phyloP scores from a whole-genome alignment of 2,888 invertebrate species.

The Agrotis ipsilon region DNA sequence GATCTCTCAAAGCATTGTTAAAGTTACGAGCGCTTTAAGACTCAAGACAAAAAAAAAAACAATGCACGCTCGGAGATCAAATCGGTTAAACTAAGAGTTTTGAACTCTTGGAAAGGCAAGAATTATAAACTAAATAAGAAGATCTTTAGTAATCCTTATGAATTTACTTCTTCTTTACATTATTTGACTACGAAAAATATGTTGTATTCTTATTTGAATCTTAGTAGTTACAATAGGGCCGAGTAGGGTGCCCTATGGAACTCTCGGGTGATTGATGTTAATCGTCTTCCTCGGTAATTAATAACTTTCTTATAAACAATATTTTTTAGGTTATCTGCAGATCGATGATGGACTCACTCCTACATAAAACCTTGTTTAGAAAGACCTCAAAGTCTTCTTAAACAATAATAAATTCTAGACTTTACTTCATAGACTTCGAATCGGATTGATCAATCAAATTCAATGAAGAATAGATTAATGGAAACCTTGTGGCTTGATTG shows the following conservation, averaged over 20 bases:
- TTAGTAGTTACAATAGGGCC: neutral
- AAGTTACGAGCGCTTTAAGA: conserved; percentile 30
- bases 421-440: conserved; percentile 19
- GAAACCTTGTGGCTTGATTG: conserved; percentile 51
- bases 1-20: conserved; percentile 49
- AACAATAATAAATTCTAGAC: neutral
- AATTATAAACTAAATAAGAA: neutral
- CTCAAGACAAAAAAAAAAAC: conserved; percentile 37
- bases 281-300: too few species aligned
- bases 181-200: neutral
- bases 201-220: conserved; percentile 25
- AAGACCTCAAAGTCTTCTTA: neutral
- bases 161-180: neutral
- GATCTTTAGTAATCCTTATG: neutral
- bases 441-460: conserved; percentile 40
- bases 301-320: too few species aligned
- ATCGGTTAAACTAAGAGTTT: conserved; percentile 24
- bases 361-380: neutral
- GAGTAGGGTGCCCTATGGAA: neutral
- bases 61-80: conserved; percentile 43
- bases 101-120: conserved; percentile 7
- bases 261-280: neutral
- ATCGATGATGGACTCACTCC: neutral
- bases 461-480: conserved; percentile 40
- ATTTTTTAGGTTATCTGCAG: neutral